Conservation (phyloP, 2,797 vertebrate genomes). For the Platalea minor region DNA sequence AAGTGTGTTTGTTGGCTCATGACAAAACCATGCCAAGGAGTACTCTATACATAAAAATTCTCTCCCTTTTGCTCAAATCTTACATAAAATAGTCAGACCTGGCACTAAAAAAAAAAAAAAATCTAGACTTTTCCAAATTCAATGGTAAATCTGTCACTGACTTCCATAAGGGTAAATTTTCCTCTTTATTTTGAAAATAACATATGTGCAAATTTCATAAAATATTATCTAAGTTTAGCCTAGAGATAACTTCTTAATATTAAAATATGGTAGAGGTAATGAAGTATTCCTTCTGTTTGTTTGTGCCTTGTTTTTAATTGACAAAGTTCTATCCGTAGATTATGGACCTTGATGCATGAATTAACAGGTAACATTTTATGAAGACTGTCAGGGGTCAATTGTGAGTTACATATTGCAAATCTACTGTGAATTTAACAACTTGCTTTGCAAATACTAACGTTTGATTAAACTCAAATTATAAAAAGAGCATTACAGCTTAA, state of each 20-base stretch:
- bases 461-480: background rate
- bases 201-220: background rate
- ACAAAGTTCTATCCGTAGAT: background rate
- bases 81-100: background rate
- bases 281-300: background rate
- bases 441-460: background rate
- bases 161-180: background rate
- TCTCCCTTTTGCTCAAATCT: background rate
- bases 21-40: background rate
- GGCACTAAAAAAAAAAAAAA: background rate
- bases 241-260: background rate
- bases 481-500: background rate
- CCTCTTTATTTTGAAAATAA: background rate
- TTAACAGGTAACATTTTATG: background rate
- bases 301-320: background rate
- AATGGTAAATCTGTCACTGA: background rate
- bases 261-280: background rate
- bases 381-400: background rate
- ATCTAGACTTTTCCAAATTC: background rate
- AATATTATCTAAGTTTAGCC: background rate
- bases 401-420: background rate
- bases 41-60: background rate
- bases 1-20: background rate
- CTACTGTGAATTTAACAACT: background rate
- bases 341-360: background rate